phyloP scores from a whole-genome alignment of 2,113 vertebrate species.

The Lutjanus erythropterus region DNA sequence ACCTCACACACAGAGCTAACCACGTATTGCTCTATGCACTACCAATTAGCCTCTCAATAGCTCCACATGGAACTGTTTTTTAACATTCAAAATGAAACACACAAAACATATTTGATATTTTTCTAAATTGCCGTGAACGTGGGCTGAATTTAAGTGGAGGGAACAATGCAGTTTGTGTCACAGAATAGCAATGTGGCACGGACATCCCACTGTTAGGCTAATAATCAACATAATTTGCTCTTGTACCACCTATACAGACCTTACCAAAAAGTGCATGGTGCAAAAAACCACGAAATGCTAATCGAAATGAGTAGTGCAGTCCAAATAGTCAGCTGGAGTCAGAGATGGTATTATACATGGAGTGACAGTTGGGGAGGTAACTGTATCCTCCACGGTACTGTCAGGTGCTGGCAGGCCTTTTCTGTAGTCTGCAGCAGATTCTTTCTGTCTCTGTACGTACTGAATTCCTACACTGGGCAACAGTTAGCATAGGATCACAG shows the following conservation, averaged over 20 bases:
- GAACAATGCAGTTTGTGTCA: not conserved
- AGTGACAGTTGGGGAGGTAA: constrained; percentile 17
- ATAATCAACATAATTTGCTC: constrained; percentile 15
- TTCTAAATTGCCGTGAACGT: not conserved
- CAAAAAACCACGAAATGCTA: too few relatives aligned
- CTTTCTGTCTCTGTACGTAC: not conserved
- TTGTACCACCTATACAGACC: not conserved
- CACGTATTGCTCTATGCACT: constrained; percentile 2
- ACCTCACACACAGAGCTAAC: not conserved
- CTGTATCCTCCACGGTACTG: constrained; percentile 19
- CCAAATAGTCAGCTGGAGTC: too few relatives aligned
- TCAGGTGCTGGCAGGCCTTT: constrained; percentile 20
- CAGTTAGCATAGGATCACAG: constrained; percentile 10
- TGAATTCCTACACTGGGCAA: constrained; percentile 4
- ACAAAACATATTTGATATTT: not conserved
- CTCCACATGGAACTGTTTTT: constrained; percentile 9
- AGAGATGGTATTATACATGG: not conserved
- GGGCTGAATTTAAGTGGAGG: not conserved
- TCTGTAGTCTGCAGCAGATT: constrained; percentile 37
- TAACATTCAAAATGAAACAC: not conserved
- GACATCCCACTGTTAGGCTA: not conserved
- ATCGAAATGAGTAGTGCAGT: too few relatives aligned
- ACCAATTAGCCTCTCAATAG: constrained; percentile 16
- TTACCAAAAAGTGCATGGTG: constrained; percentile 4
- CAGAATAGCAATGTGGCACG: too few relatives aligned